Conservation (phyloP, 2,888 invertebrate species). For the Chloroclystis v-ata region DNA sequence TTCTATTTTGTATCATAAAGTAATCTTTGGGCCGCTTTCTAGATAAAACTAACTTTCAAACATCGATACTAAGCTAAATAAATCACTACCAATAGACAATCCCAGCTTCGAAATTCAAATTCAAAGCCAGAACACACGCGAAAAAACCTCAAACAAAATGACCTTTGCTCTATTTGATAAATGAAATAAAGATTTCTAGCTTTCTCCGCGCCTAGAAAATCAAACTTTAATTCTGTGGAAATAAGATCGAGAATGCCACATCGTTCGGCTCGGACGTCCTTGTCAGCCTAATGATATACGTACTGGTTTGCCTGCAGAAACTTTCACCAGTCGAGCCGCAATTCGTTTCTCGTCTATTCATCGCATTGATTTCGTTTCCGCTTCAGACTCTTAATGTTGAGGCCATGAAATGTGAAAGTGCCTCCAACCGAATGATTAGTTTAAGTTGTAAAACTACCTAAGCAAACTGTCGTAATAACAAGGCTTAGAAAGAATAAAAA, state of each 20-base stretch:
- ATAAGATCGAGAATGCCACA: conserved; percentile 11
- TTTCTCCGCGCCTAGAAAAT: neutral
- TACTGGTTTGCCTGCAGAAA: conserved; percentile 54
- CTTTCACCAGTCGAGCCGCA: conserved; percentile 55
- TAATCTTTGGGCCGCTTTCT: too few species aligned
- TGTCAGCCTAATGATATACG: conserved; percentile 31
- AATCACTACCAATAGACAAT: too few species aligned
- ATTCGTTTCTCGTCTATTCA: conserved; percentile 71
- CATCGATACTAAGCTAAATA: too few species aligned
- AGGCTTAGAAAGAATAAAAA: too few species aligned
- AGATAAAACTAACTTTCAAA: too few species aligned
- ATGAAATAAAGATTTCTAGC: neutral
- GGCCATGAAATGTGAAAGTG: conserved; percentile 32
- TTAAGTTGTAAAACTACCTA: too few species aligned
- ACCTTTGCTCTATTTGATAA: neutral
- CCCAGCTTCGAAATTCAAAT: too few species aligned
- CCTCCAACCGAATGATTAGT: too few species aligned
- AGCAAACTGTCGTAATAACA: too few species aligned
- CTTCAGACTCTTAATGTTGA: conserved; percentile 45
- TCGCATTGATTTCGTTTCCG: conserved; percentile 67
- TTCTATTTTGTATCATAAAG: too few species aligned
- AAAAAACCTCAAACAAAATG: conserved; percentile 2
- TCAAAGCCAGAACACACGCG: too few species aligned
- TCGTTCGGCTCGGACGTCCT: conserved; percentile 25
- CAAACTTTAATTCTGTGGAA: neutral